Base-by-base conservation (phyloP, 2,113 vertebrate genomes). In the Glaucomys volans region DNA sequence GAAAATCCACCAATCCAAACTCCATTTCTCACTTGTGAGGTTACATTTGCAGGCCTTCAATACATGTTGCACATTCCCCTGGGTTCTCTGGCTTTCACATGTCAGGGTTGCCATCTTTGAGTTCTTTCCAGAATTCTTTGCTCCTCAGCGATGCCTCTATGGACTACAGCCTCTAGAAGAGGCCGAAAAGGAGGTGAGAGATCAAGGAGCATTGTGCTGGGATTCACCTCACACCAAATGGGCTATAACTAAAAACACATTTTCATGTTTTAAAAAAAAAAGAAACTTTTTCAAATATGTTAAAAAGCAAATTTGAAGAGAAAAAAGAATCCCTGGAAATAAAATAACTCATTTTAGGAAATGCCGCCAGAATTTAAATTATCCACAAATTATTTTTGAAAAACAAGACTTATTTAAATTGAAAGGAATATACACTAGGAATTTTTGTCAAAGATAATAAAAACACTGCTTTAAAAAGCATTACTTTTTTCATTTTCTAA, bases 51-150 rank as follows among this genome's bases (percentile, higher is more conserved):
- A 32, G 71, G 17, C 1, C 9, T 40, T 16, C n/a, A 62, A 28
- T 0, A 0, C 13, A 47, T 0, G 0, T 35, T 62, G 9, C 5
- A 0, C 4, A 54, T 42, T 11, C 42, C 24, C 8, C 37, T 0
- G 22, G 14, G 54, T 0, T 13, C 32, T 40, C 28, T 30, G 6
- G n/a, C 32, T 75, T 42, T 62, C 20, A 35, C 2, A 14, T 71
- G 44, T 35, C 16, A 66, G 1, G 1, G 10, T 17, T 11, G 13
- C 52, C 35, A 2, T 59, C 42, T 77, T 30, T n/a, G 74, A 64
- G 14, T 10, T 47, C 35, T 80, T 94, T 90, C 80, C 87, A 71
- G 40, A 85, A 59, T 47, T 4, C 13, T 40, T 79, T 17, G 35
- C 26, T 96, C 44, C 40, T 90, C 17, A 17, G 16, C 8, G 24